Percentiles rank a stretch among this genome's conserved stretches.
Conservation (phyloP, 2,888 invertebrate genomes). For the Andrena minutula region DNA sequence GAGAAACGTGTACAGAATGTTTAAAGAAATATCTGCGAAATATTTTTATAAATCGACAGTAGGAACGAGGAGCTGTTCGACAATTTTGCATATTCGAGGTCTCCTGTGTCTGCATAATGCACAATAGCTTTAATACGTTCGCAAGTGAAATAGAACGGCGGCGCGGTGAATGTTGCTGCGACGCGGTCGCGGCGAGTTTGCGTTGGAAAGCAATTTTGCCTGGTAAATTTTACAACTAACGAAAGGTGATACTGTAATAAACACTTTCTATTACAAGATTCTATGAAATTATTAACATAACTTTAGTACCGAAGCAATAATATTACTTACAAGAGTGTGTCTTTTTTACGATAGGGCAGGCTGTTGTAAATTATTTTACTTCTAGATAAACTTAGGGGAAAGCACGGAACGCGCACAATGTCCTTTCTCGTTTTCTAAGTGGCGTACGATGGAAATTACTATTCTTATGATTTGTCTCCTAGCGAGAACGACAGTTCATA, state of each 20-base stretch:
- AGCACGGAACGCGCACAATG: conserved; percentile 6
- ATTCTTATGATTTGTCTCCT: conserved; percentile 42
- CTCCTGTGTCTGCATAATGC: conserved; percentile 20
- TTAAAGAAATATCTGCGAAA: conserved; percentile 18
- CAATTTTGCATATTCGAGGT: conserved; percentile 29
- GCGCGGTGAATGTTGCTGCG: not conserved
- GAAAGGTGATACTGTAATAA: conserved; percentile 5
- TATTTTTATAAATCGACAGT: conserved; percentile 49
- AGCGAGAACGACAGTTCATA: conserved; percentile 55
- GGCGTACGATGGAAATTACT: conserved; percentile 13
- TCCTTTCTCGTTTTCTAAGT: conserved; percentile 6
- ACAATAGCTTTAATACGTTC: conserved; percentile 4
- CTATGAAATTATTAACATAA: conserved; percentile 22
- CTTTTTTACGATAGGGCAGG: conserved; percentile 20
- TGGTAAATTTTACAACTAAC: conserved; percentile 12
- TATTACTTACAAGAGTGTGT: conserved; percentile 25
- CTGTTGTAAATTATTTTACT: conserved; percentile 24
- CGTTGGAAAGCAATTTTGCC: not conserved
- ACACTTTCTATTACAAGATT: not conserved
- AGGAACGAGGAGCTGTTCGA: conserved; percentile 15
- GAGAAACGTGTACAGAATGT: conserved; percentile 37
- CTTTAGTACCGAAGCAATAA: conserved; percentile 53
- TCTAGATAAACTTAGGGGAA: conserved; percentile 21
- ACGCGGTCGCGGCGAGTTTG: not conserved
- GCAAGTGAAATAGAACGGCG: conserved; percentile 5